Percentiles rank a stretch among this genome's conserved stretches.
phyloP scores from a whole-genome alignment of 2,113 vertebrate genomes.

The Heterocephalus glaber region DNA sequence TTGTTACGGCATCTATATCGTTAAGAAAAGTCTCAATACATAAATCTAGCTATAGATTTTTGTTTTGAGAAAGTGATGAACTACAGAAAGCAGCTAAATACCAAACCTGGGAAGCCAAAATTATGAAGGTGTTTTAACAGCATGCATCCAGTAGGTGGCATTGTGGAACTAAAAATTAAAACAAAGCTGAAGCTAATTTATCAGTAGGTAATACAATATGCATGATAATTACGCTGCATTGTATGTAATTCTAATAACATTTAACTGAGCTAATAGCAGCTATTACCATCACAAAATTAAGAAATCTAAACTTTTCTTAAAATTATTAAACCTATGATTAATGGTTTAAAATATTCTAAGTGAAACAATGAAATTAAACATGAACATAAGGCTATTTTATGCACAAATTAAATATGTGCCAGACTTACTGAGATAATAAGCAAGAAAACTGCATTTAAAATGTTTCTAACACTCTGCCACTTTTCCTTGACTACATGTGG shows the following conservation, averaged over 20 bases:
- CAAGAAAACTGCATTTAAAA: neutral
- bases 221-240: neutral
- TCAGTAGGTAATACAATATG: neutral
- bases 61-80: neutral
- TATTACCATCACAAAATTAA: neutral
- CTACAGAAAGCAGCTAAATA: neutral
- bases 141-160: conserved; percentile 56
- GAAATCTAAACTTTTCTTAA: neutral
- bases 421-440: neutral
- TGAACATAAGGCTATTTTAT: neutral
- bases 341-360: neutral
- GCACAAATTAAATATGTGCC: neutral
- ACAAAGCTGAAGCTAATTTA: neutral
- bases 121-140: neutral
- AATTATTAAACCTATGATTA: neutral
- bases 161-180: conserved; percentile 22
- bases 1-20: neutral
- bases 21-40: neutral
- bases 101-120: neutral
- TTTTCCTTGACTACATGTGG: neutral
- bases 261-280: neutral
- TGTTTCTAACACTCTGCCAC: neutral
- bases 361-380: conserved; percentile 20
- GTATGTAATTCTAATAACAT: neutral
- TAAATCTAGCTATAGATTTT: neutral